Conservation (phyloP, 2,888 invertebrate species). For the Gryllus longicercus region DNA sequence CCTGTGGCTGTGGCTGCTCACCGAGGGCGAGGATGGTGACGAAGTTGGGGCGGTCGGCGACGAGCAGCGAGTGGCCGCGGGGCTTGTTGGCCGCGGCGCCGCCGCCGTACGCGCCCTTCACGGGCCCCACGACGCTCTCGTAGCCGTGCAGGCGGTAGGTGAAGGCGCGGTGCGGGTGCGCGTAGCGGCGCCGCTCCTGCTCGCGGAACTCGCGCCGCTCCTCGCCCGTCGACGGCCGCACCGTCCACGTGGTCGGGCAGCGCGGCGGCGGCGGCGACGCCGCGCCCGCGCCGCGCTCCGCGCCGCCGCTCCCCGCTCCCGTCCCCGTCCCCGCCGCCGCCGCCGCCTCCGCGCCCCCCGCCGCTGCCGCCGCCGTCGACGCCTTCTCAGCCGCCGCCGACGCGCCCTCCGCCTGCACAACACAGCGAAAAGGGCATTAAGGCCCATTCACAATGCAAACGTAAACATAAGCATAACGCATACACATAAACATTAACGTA, state of each 20-base stretch:
- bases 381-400: neutral
- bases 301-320: constrained; percentile 40
- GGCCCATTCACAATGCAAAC: too few relatives aligned
- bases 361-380: neutral
- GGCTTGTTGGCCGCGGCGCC: constrained; percentile 56
- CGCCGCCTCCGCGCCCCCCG: neutral
- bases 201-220: constrained; percentile 71
- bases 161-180: constrained; percentile 86
- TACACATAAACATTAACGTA: too few relatives aligned
- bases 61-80: constrained; percentile 79
- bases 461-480: too few relatives aligned
- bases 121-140: constrained; percentile 77
- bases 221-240: constrained; percentile 70
- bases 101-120: constrained; percentile 71
- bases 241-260: constrained; percentile 78
- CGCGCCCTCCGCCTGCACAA: neutral
- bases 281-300: constrained; percentile 39
- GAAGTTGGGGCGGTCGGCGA: constrained; percentile 79
- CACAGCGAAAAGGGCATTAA: constrained; percentile 1
- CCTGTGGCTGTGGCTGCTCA: constrained; percentile 39
- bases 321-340: constrained; percentile 30
- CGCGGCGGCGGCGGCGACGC: constrained; percentile 52
- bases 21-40: constrained; percentile 82
- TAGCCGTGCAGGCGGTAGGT: constrained; percentile 86
- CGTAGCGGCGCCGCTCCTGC: constrained; percentile 78